phyloP scores from a whole-genome alignment of 2,797 vertebrate species.

The Spinibarbus caldwelli region DNA sequence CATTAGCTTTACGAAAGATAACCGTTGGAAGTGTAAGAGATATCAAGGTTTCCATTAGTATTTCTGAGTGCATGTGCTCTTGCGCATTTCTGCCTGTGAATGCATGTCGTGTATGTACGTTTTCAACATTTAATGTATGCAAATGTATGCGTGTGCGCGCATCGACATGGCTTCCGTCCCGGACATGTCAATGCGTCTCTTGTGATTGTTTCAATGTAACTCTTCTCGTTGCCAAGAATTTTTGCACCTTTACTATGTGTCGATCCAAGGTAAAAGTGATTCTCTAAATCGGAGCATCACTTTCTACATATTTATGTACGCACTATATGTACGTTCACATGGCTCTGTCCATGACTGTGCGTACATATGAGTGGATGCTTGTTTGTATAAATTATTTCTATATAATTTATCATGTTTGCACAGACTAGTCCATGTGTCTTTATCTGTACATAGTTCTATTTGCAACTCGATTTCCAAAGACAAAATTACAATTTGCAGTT shows the following conservation, averaged over 20 bases:
- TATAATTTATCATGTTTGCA: slow-evolving; percentile 85
- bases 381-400: slow-evolving; percentile 83
- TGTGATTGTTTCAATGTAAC: slow-evolving; percentile 44
- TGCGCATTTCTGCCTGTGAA: slow-evolving; percentile 42
- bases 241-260: slow-evolving; percentile 53
- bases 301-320: slow-evolving; percentile 54
- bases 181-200: slow-evolving; percentile 52
- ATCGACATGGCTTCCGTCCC: slow-evolving; percentile 42
- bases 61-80: slow-evolving; percentile 38
- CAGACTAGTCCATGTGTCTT: slow-evolving; percentile 88
- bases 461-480: slow-evolving; percentile 58
- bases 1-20: not conserved
- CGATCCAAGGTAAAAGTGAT: slow-evolving; percentile 60
- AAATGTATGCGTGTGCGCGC: slow-evolving; percentile 25
- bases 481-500: slow-evolving; percentile 52
- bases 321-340: slow-evolving; percentile 58
- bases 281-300: slow-evolving; percentile 60
- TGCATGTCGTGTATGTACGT: slow-evolving; percentile 45
- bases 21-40: not conserved
- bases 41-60: not conserved
- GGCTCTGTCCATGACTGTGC: slow-evolving; percentile 46
- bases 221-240: slow-evolving; percentile 51
- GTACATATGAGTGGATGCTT: slow-evolving; percentile 60
- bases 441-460: slow-evolving; percentile 77
- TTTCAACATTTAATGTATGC: slow-evolving; percentile 20